phyloP scores from a whole-genome alignment of 1,140 invertebrate species.

The Melitaea cinxia region DNA sequence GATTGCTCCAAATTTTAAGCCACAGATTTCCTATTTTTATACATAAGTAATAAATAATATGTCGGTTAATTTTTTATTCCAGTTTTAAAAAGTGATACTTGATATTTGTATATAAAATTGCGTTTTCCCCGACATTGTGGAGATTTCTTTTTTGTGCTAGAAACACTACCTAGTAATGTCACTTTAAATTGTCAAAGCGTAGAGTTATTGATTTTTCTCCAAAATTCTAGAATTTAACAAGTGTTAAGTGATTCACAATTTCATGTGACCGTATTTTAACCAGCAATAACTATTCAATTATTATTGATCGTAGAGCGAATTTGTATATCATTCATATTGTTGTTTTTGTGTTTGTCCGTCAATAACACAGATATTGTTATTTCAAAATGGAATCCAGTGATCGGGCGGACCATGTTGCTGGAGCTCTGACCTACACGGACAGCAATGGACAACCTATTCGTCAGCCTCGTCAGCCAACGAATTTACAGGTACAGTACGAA shows the following conservation, averaged over 20 bases:
- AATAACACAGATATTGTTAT: too few relatives aligned
- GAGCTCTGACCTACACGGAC: conserved; percentile 51
- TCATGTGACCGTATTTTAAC: background rate
- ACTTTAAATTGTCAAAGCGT: background rate
- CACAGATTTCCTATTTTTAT: too few relatives aligned
- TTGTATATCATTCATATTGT: background rate
- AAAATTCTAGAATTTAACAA: conserved; percentile 7
- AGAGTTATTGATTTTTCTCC: conserved; percentile 6
- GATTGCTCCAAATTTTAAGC: too few relatives aligned
- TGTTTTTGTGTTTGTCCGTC: background rate
- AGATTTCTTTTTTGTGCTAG: background rate
- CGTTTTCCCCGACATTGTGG: background rate
- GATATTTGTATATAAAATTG: too few relatives aligned
- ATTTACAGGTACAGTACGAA: conserved; percentile 51
- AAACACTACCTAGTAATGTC: conserved; percentile 56
- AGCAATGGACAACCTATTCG: conserved; percentile 34
- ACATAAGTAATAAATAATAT: too few relatives aligned
- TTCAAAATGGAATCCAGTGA: conserved; percentile 7
- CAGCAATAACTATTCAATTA: background rate
- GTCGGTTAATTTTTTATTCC: too few relatives aligned
- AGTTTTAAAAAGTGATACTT: too few relatives aligned
- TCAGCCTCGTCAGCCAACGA: conserved; percentile 59
- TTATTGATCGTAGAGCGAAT: background rate
- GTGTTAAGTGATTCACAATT: background rate
- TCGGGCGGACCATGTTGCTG: conserved; percentile 41